Base-by-base conservation (phyloP, 1,140 invertebrate species). In the Cyclina sinensis region DNA sequence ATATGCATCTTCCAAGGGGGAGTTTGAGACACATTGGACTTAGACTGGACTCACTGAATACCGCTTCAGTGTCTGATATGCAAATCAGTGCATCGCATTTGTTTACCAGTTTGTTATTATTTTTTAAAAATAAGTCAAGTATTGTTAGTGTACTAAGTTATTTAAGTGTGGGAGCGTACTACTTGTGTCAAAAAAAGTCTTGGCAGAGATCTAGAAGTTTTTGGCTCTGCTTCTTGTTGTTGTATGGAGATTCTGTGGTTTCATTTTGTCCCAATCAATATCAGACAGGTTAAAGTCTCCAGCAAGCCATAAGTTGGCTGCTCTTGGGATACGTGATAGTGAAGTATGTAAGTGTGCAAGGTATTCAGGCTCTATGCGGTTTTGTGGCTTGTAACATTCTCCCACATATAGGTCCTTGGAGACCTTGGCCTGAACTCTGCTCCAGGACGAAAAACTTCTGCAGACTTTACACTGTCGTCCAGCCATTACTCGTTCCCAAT, bases 201-300 rank as follows among this genome's bases (percentile, higher is more conserved):
- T 46, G 7, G 43, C 43, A 46, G 7, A 46, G 7, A 46, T 46
- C 43, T 9, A 46, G 7, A 16, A 46, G 43, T 16, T 9, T 9
- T 9, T 46, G 43, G 16, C 43, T 9, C 16, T 46, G 43, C 43
- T 7, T 46, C 43, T 9, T 46, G 43, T 46, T 46, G n/a, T n/a
- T n/a, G n/a, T 46, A 46, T 7, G 7, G 7, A 9, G 43, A 16
- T 7, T 46, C 7, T 46, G 43, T 46, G 43, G 37, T n/a, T 27
- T 11, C 11, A 46, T 24, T 21, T 48, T 48, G 11, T 46, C 43
- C 74, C 74, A 78, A 37, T 78, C 74, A 78, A 51, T 51, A 48
- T 78, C 74, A 21, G 37, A 21, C 4, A 46, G 74, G 43, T 78
- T 78, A 27, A 78, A 78, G 43, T 51, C 74, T 35, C 74, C 74